Evolutionary conservation across 2,113 vertebrate species (phyloP), one percentile per base, ranked within the genome.

Genomic region (Solenodon paradoxus): DNA sequence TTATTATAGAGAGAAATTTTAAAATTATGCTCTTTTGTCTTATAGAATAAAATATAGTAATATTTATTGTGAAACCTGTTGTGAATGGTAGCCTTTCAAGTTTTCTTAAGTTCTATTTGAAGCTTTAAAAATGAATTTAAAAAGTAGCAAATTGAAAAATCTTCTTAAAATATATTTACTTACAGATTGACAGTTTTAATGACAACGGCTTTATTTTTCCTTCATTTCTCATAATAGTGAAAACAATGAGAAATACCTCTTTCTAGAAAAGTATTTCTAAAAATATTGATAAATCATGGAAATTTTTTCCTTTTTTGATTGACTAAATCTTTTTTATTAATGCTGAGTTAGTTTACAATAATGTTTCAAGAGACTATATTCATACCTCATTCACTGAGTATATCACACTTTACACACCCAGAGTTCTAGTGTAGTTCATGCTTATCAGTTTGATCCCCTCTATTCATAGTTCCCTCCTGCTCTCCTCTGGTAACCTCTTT

Each of bases 121-220:
- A 95, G 84, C n/a, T 71, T 78, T 84, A 75, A 63, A 92, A 82
- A 32, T 77, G 22, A 42, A 82, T 88, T 74, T 32, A 59, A 80
- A 77, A 74, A n/a, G 42, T 49, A 77, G 9, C 9, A 55, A 51
- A 80, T 75, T 95, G 24, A 42, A 84, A 90, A 81, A 7, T 88
- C 40, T 45, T 83, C 35, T 57, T 51, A 77, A 61, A n/a, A 42
- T 77, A 75, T 49, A 35, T 72, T 87, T 74, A 24, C 20, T n/a
- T 53, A 11, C 4, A 2, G 0, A 9, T 32, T 86, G 28, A 92
- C 28, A 68, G 12, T 42, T 55, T 84, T 45, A 24, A 83, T 87
- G 20, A 90, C 92, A 49, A 49, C 53, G 69, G 20, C 45, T 10
- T 88, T 90, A 55, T 74, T 88, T 95, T 90, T 90, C 10, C 12